Evolutionary conservation across 2,888 invertebrate species (phyloP), one percentile per base, ranked within the genome.

Genomic region (Meganola albula): DNA sequence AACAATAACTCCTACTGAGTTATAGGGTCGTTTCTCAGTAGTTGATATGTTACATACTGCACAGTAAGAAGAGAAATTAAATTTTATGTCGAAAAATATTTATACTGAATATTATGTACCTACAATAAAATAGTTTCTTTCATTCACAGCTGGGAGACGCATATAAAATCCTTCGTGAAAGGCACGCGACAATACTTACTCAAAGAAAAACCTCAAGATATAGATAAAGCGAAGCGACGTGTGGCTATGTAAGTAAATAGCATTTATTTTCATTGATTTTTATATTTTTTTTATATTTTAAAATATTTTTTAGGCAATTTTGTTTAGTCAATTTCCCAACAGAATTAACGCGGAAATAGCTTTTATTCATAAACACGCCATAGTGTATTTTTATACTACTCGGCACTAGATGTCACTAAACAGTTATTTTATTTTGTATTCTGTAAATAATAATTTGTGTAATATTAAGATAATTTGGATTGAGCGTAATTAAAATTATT

Each of bases 111-210:
- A 16, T 16, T 16, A 16, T 16, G 6, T 16, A 5, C 6, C 4
- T 16, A 16, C 16, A 16, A 16, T 16, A 16, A 28, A 10, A 5
- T 10, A 13, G 14, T 2, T 12, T 18, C 1, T n/a, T 1, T 10
- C 0, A 5, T 8, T 11, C 23, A 1, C 14, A 53, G 54, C 6
- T 51, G 50, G 50, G 33, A 37, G 3, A 31, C 27, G 1, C 51
- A 46, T 25, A 21, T 31, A 12, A 21, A 26, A 0, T 28, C 46
- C 12, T 53, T 53, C 22, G 38, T 51, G 12, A 34, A 26, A 10
- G 50, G 50, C 3, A 11, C 40, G 3, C 51, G 51, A 16, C 36
- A 28, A 24, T 53, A 53, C 24, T 8, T 53, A 12, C 25, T 51
- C 12, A 26, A 10, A 1, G 46, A 51, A 16, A 33, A 31, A 4